Base-by-base conservation (phyloP, 2,888 invertebrate species). In the Chymomyza procnemis region DNA sequence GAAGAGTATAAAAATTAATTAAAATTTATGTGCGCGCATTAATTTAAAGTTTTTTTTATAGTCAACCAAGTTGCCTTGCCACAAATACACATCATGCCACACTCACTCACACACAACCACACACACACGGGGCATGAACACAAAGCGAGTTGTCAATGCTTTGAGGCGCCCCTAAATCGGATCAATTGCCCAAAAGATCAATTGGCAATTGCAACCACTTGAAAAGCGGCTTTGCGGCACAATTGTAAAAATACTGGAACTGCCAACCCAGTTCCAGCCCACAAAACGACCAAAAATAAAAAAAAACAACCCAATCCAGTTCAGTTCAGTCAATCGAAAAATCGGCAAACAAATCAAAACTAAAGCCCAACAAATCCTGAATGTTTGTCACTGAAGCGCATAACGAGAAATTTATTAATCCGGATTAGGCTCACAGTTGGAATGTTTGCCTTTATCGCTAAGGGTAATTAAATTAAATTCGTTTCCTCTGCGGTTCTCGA, bases 121-220 rank as follows among this genome's bases (percentile, higher is more conserved):
- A n/a, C n/a, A n/a, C n/a, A n/a, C n/a, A n/a, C n/a, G n/a, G n/a
- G n/a, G n/a, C n/a, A 52, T 41, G 34, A 3, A 41, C 34, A 41
- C 9, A 41, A 41, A 41, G 34, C 34, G 34, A 41, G 34, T 41
- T 41, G 34, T 41, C 34, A 41, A 41, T 41, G 34, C 34, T 41
- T 41, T 12, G 34, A 41, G 34, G 34, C 46, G 26, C 41, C 34
- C 47, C 26, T 21, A 26, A 58, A 80, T 83, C 82, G 85, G 82
- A 83, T 85, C 83, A 84, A 84, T 85, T 81, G 87, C 85, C 71
- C 67, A 86, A 86, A 84, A 86, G 86, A 83, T 81, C 81, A 81
- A 81, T 81, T 85, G 81, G 34, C 85, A 83, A 82, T 74, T 74
- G 78, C 75, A 78, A 76, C 76, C 76, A 76, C 76, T 76, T 78